phyloP scores from a whole-genome alignment of 2,797 vertebrate genomes.

The Monodelphis domestica region DNA sequence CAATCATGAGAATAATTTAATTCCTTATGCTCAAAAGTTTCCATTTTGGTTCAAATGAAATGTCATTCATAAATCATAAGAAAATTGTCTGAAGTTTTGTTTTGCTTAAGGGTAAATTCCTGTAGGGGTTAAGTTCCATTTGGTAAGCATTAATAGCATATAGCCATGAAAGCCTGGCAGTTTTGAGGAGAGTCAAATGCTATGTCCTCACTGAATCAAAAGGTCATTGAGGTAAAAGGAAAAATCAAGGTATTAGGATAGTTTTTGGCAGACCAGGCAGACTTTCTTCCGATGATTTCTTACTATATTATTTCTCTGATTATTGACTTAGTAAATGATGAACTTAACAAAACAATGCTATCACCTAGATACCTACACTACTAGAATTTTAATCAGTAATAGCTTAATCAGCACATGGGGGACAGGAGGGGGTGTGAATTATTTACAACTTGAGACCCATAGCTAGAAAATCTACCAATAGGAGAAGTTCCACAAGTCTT shows the following conservation, averaged over 20 bases:
- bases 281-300: not conserved
- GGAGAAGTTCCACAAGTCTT: not conserved
- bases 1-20: conserved; percentile 14
- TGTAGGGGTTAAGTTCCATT: conserved; percentile 25
- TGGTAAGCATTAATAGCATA: not conserved
- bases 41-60: not conserved
- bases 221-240: not conserved
- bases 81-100: not conserved
- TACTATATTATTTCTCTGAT: not conserved
- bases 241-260: not conserved
- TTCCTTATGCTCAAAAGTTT: conserved; percentile 36
- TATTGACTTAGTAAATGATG: not conserved
- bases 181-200: not conserved
- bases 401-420: not conserved
- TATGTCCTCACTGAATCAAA: not conserved
- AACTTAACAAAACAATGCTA: not conserved
- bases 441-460: not conserved
- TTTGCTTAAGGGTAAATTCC: conserved; percentile 29
- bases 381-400: not conserved
- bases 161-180: not conserved
- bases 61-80: not conserved
- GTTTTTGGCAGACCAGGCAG: not conserved
- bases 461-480: not conserved
- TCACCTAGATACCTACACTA: not conserved
- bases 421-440: not conserved